A percentile compares a stretch with the other conserved stretches of the same genome.
These are phyloP conservation scores for Pimpla rufipes DNA, from an alignment of 2,888 invertebrate genomes.

Conservation along the genomic window DNA sequence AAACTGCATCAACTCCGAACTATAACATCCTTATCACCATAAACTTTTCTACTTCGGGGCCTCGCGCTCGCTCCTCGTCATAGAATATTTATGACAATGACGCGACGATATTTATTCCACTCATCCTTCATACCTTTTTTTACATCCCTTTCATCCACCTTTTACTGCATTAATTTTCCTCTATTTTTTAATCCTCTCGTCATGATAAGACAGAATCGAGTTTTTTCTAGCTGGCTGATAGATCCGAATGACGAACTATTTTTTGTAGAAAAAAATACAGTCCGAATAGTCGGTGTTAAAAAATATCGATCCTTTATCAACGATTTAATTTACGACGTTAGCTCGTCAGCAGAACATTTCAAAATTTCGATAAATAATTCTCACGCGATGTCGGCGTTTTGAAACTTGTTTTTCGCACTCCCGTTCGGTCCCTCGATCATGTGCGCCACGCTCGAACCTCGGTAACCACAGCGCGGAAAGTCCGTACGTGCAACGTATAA, in stretches of 20 bases:
- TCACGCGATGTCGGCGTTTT: background rate
- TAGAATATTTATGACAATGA: conserved; percentile 48
- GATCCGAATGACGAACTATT: background rate
- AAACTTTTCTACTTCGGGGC: conserved; percentile 22
- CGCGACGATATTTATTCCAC: conserved; percentile 35
- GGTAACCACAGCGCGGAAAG: background rate
- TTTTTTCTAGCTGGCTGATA: too few relatives aligned
- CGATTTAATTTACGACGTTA: background rate
- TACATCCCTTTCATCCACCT: background rate
- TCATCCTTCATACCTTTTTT: too few relatives aligned
- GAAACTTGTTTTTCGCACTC: background rate
- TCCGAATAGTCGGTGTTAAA: too few relatives aligned
- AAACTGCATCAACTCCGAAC: conserved; percentile 31
- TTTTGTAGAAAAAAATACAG: too few relatives aligned
- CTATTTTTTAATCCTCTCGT: background rate
- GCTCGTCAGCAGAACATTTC: background rate
- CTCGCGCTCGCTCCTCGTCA: conserved; percentile 16
- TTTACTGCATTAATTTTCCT: background rate
- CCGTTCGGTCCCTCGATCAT: background rate
- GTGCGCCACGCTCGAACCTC: background rate
- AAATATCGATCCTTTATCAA: too few relatives aligned
- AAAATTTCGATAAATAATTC: background rate
- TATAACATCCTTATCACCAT: conserved; percentile 42
- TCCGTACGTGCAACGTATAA: conserved; percentile 16
- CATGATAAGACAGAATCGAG: background rate